These are phyloP conservation scores for Drosophila persimilis DNA, from an alignment of 1,140 invertebrate species.

Conservation along the genomic window DNA sequence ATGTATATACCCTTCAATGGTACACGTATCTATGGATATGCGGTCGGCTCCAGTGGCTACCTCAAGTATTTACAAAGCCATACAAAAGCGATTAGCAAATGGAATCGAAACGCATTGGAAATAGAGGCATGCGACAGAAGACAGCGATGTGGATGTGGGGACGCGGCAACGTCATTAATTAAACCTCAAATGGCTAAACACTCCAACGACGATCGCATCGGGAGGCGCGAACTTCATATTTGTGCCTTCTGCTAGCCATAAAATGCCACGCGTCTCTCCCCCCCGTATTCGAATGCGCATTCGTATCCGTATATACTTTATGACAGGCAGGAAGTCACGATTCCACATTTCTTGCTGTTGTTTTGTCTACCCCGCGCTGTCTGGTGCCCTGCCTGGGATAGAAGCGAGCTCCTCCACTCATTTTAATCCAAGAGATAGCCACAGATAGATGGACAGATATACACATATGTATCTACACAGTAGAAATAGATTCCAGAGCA, in stretches of 20 bases:
- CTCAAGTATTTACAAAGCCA: constrained; percentile 47
- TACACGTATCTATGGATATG: too few relatives aligned
- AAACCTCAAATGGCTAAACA: constrained; percentile 68
- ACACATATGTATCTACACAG: constrained; percentile 8
- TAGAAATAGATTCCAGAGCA: constrained; percentile 38
- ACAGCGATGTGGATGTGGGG: constrained; percentile 15
- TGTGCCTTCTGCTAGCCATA: constrained; percentile 70
- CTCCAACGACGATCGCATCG: constrained; percentile 4
- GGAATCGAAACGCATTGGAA: constrained; percentile 15
- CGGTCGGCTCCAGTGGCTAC: not conserved
- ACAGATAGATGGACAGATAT: constrained; percentile 29
- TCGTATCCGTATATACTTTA: constrained; percentile 47
- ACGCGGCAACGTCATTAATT: constrained; percentile 70
- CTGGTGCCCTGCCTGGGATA: constrained; percentile 15
- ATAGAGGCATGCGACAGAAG: not conserved
- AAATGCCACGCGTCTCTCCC: constrained; percentile 47
- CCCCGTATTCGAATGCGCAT: not conserved
- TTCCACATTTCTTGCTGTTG: constrained; percentile 43
- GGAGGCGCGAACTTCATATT: constrained; percentile 40
- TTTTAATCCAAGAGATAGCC: constrained; percentile 41
- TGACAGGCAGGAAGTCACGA: constrained; percentile 74
- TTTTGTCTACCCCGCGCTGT: constrained; percentile 12
- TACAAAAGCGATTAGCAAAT: constrained; percentile 53
- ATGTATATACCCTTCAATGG: too few relatives aligned
- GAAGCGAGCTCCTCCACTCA: constrained; percentile 14